These are phyloP conservation scores for Drosophila leonis DNA, from an alignment of 2,888 invertebrate species.

Conservation along the genomic window DNA sequence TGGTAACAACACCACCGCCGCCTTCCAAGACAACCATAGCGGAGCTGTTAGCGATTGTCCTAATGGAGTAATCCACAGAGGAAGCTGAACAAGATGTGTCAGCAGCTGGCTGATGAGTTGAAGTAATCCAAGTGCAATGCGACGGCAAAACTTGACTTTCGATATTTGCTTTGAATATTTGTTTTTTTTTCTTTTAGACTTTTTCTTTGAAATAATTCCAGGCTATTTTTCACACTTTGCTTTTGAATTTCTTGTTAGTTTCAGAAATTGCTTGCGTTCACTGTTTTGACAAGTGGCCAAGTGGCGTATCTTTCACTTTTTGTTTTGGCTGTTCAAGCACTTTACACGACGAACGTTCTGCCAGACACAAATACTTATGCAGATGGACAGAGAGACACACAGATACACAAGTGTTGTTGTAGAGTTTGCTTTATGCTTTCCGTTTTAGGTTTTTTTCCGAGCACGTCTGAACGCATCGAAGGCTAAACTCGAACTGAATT, in stretches of 20 bases:
- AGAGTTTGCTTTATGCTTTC: constrained; percentile 55
- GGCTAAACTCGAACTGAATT: constrained; percentile 85
- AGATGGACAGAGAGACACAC: constrained; percentile 2
- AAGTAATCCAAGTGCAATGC: constrained; percentile 66
- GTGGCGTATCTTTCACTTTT: constrained; percentile 39
- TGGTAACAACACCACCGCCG: constrained; percentile 94
- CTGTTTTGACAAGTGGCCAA: constrained; percentile 44
- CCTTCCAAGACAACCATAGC: constrained; percentile 95
- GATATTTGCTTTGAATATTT: not conserved
- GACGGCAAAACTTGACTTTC: constrained; percentile 54
- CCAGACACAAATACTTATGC: constrained; percentile 1
- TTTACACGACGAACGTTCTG: constrained; percentile 41
- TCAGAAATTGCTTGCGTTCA: constrained; percentile 37
- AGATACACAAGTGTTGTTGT: constrained; percentile 18
- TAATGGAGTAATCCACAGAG: constrained; percentile 39
- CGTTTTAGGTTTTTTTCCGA: constrained; percentile 75
- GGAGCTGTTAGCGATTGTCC: constrained; percentile 28
- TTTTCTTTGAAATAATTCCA: constrained; percentile 32
- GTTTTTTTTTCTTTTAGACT: not conserved
- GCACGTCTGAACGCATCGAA: constrained; percentile 83
- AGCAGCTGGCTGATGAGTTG: constrained; percentile 24
- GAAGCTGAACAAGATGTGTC: constrained; percentile 5
- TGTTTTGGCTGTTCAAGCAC: constrained; percentile 38
- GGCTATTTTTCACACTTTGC: constrained; percentile 38
- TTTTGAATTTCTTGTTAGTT: constrained; percentile 43